Evolutionary conservation across 30 jellyfish, hydroid and myxozoan genomes (phyloP), one percentile per base, ranked within the genome.

Genomic region (Cassiopea andromeda): DNA sequence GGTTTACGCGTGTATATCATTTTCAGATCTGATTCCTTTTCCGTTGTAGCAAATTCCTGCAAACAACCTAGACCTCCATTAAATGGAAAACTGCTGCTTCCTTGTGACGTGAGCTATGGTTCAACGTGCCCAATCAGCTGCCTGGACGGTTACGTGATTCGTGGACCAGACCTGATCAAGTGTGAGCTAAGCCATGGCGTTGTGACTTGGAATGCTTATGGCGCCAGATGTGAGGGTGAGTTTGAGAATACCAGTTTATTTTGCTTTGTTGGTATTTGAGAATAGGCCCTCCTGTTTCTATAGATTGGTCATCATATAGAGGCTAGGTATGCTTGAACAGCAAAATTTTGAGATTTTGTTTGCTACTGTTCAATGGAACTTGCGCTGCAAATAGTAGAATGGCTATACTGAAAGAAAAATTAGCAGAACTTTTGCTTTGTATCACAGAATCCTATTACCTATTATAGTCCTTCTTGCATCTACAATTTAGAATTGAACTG

Each of bases 121-220:
- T 77, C 97, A 44, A 93, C 98, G 7, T 93, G 98, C 59, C 98
- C 98, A 18, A 95, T 93, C 17, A 66, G 90, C 45, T 93, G 98
- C 48, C 16, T 43, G 14, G 81, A 82, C 17, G 98, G 98, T 12
- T 93, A 82, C 68, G 91, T 87, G 8, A 80, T 82, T n/a, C 94
- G 98, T 17, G 98, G 98, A 46, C 92, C 90, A 12, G 88, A 83
- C 60, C 75, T 93, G n/a, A 75, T 93, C 19, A 78, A 72, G 48
- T 93, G 98, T 69, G 94, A 59, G 9, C 77, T 93, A 10, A 59
- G 70, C 79, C 64, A 80, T 43, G 91, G 92, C 1, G 77, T 3
- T 43, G 91, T 88, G 50, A 18, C 14, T 12, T 93, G 98, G 98
- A 82, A 93, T 59, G 43, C 50, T 13, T 14, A 60, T 27, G 67